Evolutionary conservation across 2,888 invertebrate species (phyloP).

Genomic region (Ptilodon capucinus): DNA sequence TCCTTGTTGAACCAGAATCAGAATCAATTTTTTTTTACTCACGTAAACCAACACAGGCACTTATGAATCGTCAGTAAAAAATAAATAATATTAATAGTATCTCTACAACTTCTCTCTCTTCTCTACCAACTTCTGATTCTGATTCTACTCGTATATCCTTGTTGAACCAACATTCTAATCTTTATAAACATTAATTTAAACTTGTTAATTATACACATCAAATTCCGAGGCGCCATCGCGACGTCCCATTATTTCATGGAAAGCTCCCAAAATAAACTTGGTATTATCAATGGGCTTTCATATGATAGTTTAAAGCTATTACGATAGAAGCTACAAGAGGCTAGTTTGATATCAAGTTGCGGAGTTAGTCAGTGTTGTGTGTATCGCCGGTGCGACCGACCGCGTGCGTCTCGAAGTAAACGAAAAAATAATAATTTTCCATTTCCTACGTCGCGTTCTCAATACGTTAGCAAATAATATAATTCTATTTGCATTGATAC

Average conservation of each 20-base stretch:
- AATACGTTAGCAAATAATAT: slow-evolving; percentile 23
- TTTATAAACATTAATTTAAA: neutral
- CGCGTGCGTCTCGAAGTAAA: slow-evolving; percentile 15
- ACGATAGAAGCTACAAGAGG: slow-evolving; percentile 28
- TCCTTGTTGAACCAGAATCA: no score
- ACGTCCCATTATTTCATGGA: neutral
- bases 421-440: slow-evolving; percentile 12
- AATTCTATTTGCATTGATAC: slow-evolving; percentile 27
- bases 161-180: neutral
- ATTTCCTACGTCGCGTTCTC: slow-evolving; percentile 9
- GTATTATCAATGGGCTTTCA: slow-evolving; percentile 28
- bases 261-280: neutral
- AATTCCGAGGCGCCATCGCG: neutral
- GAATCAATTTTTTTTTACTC: no score
- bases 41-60: no score
- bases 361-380: slow-evolving; percentile 21
- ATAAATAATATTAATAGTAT: no score
- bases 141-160: no score
- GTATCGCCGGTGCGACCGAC: slow-evolving; percentile 27
- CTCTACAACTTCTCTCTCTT: no score
- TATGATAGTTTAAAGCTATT: slow-evolving; percentile 32
- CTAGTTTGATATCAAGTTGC: slow-evolving; percentile 9
- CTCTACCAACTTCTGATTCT: no score
- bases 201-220: neutral
- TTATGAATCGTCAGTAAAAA: no score